A percentile compares a stretch with the other conserved stretches of the same genome.
Conservation (phyloP, 2,888 invertebrate genomes). For the Heliconius aoede region DNA sequence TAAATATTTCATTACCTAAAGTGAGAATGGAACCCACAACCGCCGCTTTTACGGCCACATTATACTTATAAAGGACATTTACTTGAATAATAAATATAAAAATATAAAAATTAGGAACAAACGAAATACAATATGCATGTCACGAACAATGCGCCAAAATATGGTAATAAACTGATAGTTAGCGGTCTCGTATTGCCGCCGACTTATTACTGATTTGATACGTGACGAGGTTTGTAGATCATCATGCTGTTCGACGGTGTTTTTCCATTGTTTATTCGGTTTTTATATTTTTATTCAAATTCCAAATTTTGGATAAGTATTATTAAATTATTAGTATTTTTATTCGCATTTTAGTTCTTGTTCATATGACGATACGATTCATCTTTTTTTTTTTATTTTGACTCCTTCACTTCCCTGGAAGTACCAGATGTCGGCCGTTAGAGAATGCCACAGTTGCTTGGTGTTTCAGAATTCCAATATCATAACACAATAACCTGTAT, state of each 20-base stretch:
- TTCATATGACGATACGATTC: neutral
- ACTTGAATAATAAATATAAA: neutral
- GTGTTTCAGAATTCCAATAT: too few relatives aligned
- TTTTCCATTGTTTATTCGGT: slow-evolving; percentile 21
- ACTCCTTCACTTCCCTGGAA: too few relatives aligned
- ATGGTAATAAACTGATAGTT: slow-evolving; percentile 27
- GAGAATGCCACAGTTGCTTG: too few relatives aligned
- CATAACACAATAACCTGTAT: too few relatives aligned
- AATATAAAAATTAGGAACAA: slow-evolving; percentile 1
- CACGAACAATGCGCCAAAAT: slow-evolving; percentile 20
- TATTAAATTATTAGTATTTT: neutral
- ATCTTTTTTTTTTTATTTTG: too few relatives aligned
- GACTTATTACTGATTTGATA: slow-evolving; percentile 27
- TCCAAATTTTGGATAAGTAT: too few relatives aligned
- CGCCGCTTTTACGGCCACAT: neutral
- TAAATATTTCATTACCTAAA: neutral
- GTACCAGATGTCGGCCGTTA: too few relatives aligned
- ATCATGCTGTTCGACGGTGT: slow-evolving; percentile 2
- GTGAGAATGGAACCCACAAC: neutral
- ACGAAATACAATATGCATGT: slow-evolving; percentile 6
- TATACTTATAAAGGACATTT: neutral
- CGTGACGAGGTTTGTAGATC: slow-evolving; percentile 25
- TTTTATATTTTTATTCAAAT: neutral
- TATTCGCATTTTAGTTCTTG: neutral
- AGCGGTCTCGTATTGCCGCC: slow-evolving; percentile 13